A percentile compares a stretch with the other conserved stretches of the same genome.
Evolutionary conservation across 2,113 vertebrate species (phyloP).

Genomic region (Silurus glanis): DNA sequence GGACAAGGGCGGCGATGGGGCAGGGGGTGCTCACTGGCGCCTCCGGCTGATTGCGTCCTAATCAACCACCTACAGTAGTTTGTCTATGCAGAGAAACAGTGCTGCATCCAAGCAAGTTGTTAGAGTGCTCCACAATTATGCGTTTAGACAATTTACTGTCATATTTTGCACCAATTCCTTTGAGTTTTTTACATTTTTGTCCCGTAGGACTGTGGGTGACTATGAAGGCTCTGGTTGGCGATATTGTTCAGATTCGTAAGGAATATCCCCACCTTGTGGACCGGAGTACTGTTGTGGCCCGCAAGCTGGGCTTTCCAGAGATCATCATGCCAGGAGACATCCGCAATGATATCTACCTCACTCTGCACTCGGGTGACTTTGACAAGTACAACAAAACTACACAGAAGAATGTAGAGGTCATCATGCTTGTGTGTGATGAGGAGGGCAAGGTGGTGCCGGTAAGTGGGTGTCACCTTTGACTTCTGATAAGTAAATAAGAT

Average conservation of each 20-base stretch:
- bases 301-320: conserved; percentile 97
- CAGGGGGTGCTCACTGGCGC: too few relatives aligned
- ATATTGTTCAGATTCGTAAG: conserved; percentile 89
- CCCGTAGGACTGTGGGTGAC: conserved; percentile 92
- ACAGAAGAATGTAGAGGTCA: conserved; percentile 96
- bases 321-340: conserved; percentile 99
- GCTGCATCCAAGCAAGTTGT: background rate
- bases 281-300: conserved; percentile 90
- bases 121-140: background rate
- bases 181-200: background rate
- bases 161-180: background rate
- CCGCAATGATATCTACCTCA: conserved; percentile 97
- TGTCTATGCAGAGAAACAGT: too few relatives aligned
- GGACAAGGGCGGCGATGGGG: too few relatives aligned
- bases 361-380: conserved; percentile 87
- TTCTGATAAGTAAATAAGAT: background rate
- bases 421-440: conserved; percentile 93
- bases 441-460: conserved; percentile 90
- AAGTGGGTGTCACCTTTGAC: conserved; percentile 64
- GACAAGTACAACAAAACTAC: conserved; percentile 98
- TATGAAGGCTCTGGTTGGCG: conserved; percentile 93
- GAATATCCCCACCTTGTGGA: conserved; percentile 96
- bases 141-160: background rate
- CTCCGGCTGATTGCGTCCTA: too few relatives aligned
- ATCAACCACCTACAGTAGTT: too few relatives aligned